Evolutionary conservation across 2,797 vertebrate species (phyloP).

Genomic region (Phoeniculus purpureus): DNA sequence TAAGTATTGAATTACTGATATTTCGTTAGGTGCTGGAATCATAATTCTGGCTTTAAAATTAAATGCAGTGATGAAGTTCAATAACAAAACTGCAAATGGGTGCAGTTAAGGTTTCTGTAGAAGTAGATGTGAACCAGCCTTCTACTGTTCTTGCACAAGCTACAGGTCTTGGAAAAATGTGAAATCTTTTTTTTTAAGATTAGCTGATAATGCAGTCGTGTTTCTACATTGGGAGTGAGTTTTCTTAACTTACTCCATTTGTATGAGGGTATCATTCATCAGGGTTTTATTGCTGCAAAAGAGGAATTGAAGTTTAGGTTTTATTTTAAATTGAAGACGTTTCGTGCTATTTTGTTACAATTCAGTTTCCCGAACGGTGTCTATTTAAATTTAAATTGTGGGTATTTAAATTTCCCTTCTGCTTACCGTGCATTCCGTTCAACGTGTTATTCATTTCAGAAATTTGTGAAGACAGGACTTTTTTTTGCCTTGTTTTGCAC

Average conservation of each 20-base stretch:
- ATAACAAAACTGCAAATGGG: background rate
- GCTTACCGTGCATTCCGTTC: background rate
- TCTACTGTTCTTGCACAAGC: background rate
- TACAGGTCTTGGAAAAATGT: background rate
- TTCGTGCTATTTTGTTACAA: background rate
- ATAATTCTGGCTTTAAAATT: background rate
- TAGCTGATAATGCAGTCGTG: background rate
- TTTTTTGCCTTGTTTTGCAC: background rate
- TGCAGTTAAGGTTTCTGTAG: background rate
- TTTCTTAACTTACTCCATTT: background rate
- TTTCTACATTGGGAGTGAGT: background rate
- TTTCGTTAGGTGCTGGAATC: background rate
- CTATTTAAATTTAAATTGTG: background rate
- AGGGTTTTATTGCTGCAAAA: background rate
- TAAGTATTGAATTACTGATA: background rate
- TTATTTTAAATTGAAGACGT: background rate
- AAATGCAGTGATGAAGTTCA: background rate
- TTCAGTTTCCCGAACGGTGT: background rate
- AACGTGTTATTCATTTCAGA: background rate
- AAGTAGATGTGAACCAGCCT: background rate
- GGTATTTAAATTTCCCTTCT: no score
- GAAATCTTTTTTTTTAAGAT: background rate
- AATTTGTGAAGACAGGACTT: background rate
- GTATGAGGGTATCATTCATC: background rate
- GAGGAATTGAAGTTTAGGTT: background rate